Evolutionary conservation across 1,140 invertebrate genomes (phyloP).

Genomic region (Pemphigus obesinymphae): DNA sequence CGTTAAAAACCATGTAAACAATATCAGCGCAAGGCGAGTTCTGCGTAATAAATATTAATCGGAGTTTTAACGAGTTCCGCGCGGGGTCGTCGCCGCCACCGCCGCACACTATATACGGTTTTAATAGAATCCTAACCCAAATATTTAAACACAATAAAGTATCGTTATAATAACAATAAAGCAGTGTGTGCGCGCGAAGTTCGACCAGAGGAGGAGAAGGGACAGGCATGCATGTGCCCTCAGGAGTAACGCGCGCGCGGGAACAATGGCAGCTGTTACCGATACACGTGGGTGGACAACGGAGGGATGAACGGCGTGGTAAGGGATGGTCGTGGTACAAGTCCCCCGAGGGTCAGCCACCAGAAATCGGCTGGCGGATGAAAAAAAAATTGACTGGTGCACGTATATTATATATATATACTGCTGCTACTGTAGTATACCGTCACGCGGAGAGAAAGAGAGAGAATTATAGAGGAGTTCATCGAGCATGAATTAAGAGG

Average conservation of each 20-base stretch:
- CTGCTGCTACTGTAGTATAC: no score
- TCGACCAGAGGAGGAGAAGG: neutral
- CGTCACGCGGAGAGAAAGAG: no score
- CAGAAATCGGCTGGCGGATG: constrained; percentile 12
- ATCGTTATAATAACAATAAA: constrained; percentile 41
- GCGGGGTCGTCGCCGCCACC: neutral
- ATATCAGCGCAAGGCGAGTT: constrained; percentile 8
- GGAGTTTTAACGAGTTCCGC: constrained; percentile 37
- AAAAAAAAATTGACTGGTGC: constrained; percentile 26
- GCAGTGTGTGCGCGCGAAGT: neutral
- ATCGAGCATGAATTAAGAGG: constrained; percentile 40
- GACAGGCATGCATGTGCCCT: neutral
- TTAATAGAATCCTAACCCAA: constrained; percentile 41
- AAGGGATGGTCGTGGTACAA: neutral
- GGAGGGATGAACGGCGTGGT: neutral
- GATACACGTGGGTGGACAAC: neutral
- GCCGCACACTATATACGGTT: neutral
- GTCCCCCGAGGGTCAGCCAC: constrained; percentile 34
- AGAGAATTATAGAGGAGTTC: no score
- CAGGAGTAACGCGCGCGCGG: constrained; percentile 31
- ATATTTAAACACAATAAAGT: constrained; percentile 41
- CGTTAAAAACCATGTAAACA: constrained; percentile 35
- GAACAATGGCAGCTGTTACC: constrained; percentile 40
- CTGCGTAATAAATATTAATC: constrained; percentile 38
- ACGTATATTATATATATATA: neutral